Conservation (phyloP, 2,113 vertebrate genomes). For the Oceanodroma tethys region DNA sequence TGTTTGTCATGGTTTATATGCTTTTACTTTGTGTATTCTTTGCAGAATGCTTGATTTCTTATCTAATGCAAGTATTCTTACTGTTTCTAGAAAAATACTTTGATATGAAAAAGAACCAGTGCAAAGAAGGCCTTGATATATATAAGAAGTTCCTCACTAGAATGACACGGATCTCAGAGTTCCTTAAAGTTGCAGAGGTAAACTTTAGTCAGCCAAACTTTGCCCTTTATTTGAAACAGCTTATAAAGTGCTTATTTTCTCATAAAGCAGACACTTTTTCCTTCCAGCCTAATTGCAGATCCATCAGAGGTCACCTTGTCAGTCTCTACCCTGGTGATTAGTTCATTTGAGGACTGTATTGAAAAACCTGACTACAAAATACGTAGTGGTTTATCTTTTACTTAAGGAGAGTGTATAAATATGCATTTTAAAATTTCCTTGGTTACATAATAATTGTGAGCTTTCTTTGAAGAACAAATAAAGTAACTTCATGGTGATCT, state of each 20-base stretch:
- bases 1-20: neutral
- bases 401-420: neutral
- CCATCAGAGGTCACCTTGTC: neutral
- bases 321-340: neutral
- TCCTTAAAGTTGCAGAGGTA: conserved; percentile 99
- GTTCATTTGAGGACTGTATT: neutral
- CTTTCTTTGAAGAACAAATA: neutral
- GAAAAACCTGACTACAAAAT: neutral
- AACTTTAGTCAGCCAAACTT: neutral
- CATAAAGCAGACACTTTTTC: neutral
- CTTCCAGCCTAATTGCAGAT: neutral
- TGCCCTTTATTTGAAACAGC: neutral
- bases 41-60: neutral
- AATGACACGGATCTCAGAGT: conserved; percentile 98
- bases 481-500: neutral
- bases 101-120: conserved; percentile 99
- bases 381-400: neutral
- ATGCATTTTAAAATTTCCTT: neutral
- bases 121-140: conserved; percentile 97
- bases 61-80: neutral
- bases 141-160: conserved; percentile 98
- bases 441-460: neutral
- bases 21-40: neutral
- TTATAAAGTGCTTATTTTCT: neutral
- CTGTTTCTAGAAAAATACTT: conserved; percentile 92